These are phyloP conservation scores for Mesochorus sp. DNA, from an alignment of 2,888 invertebrate species.

Conservation along the genomic window DNA sequence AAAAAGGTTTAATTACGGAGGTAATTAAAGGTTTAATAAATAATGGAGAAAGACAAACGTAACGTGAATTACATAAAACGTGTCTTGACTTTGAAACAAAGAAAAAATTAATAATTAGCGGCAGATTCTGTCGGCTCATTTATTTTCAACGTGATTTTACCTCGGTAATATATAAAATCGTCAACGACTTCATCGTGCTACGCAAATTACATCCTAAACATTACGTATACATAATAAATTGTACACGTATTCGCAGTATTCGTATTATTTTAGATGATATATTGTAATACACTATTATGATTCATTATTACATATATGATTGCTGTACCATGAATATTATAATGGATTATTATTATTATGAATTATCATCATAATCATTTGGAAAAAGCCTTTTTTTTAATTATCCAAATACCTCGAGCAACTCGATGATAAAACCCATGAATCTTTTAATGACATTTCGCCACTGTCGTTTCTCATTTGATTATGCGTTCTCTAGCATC, in stretches of 20 bases:
- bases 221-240: slow-evolving; percentile 7
- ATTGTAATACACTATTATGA: slow-evolving; percentile 70
- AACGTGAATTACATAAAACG: slow-evolving; percentile 5
- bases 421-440: too few species aligned
- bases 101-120: slow-evolving; percentile 32
- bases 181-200: slow-evolving; percentile 7
- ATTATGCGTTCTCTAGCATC: not conserved
- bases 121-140: slow-evolving; percentile 17
- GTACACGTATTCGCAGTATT: slow-evolving; percentile 74
- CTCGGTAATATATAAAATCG: slow-evolving; percentile 2
- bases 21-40: too few species aligned
- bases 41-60: not conserved
- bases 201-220: slow-evolving; percentile 16
- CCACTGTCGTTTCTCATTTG: not conserved
- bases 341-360: slow-evolving; percentile 51
- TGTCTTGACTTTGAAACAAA: slow-evolving; percentile 19
- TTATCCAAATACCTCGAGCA: slow-evolving; percentile 13
- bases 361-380: slow-evolving; percentile 17
- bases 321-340: slow-evolving; percentile 43
- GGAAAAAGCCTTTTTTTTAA: slow-evolving; percentile 53
- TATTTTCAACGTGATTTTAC: slow-evolving; percentile 35
- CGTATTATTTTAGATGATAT: slow-evolving; percentile 72
- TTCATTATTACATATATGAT: slow-evolving; percentile 68
- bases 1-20: too few species aligned
- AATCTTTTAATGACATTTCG: not conserved